Base-by-base conservation (phyloP, 1,140 invertebrate species). In the Drosophila triauraria region DNA sequence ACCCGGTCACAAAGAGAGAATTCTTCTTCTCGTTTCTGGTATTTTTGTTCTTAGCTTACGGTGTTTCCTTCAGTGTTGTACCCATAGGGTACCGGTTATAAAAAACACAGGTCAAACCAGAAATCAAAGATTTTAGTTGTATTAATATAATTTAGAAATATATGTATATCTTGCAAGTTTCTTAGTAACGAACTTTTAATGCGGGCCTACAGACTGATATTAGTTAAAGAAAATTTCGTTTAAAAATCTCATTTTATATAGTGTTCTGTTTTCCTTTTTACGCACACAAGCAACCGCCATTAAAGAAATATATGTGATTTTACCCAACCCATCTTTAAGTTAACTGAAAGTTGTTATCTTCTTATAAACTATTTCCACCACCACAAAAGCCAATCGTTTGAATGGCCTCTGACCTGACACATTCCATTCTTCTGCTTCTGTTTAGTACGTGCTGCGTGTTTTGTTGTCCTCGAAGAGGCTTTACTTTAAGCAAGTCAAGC, bases 321-420 rank as follows among this genome's bases (percentile, higher is more conserved):
- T 17, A 6, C 42, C 72, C 44, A 72, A 68, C 57, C 61, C 72
- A 68, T 57, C 43, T 57, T 30, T 8, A 38, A 62, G 44, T 70
- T 51, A 57, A 58, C 42, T 30, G 17, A 63, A 62, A 78, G 56
- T 78, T 78, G 51, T 53, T 78, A 71, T 78, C 65, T 78, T 50
- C 44, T 58, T 63, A 53, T 67, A 70, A 78, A 78, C 64, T 78
- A 71, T 78, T 53, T 15, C 65, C 58, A 70, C 69, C 57, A 61
- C 75, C 57, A 78, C 44, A 61, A 78, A 78, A 77, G 38, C 30
- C 32, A 78, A 78, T 77, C 64, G 74, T 62, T 77, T 32, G 48
- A 68, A 46, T 44, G 43, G 30, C 74, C 63, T 65, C 44, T 65
- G 75, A 78, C 63, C 75, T 68, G 50, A 43, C 74, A 51, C 74